phyloP scores from a whole-genome alignment of 2,888 invertebrate genomes.

The Sceliomorpha sp. region DNA sequence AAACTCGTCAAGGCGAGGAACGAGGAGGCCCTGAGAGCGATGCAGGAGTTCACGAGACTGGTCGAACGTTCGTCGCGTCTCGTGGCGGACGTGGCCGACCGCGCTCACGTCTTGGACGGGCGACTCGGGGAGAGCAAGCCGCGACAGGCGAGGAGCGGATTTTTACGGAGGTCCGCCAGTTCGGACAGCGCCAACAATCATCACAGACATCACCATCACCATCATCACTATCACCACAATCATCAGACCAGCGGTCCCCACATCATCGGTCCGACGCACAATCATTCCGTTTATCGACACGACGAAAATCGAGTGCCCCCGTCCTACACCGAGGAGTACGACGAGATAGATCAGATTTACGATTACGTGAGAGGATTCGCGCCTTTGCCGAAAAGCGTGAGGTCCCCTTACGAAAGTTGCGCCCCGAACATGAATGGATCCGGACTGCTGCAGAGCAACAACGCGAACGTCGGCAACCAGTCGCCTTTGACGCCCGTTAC shows the following conservation, averaged over 20 bases:
- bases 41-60: conserved; percentile 87
- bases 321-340: conserved; percentile 89
- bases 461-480: conserved; percentile 60
- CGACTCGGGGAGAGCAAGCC: conserved; percentile 85
- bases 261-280: conserved; percentile 70
- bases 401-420: conserved; percentile 83
- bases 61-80: conserved; percentile 89
- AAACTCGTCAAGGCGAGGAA: conserved; percentile 92
- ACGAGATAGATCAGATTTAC: conserved; percentile 98
- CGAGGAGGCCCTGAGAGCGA: conserved; percentile 87
- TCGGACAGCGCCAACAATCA: conserved; percentile 84
- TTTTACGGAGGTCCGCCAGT: conserved; percentile 87
- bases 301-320: conserved; percentile 82
- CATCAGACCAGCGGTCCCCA: conserved; percentile 77
- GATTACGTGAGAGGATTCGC: conserved; percentile 97
- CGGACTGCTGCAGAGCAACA: conserved; percentile 59
- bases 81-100: conserved; percentile 88
- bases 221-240: conserved; percentile 82
- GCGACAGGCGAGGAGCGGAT: conserved; percentile 71
- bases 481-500: conserved; percentile 82
- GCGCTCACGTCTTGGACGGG: conserved; percentile 90
- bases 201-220: conserved; percentile 79
- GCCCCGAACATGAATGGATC: conserved; percentile 52
- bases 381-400: conserved; percentile 90
- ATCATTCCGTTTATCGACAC: conserved; percentile 83